Evolutionary conservation across 2,888 invertebrate species (phyloP), one percentile per base, ranked within the genome.

Genomic region (Erannis defoliaria): DNA sequence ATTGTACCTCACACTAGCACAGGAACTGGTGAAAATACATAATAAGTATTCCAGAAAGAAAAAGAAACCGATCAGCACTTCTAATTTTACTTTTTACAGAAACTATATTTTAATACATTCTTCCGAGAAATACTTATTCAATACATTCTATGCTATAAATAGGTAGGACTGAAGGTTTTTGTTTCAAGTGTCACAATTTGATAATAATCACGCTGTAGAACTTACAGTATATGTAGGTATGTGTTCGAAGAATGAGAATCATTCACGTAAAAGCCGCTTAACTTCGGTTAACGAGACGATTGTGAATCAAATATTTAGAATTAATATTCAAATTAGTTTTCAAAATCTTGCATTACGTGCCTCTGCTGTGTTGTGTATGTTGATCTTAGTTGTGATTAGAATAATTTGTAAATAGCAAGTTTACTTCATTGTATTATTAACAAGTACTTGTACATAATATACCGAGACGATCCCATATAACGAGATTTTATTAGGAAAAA

Each of bases 241-340:
- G 26, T 70, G 67, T 75, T 78, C 51, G 68, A 72, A 60, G 78
- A 81, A 84, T 78, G 81, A 65, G 76, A 79, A 77, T 74, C 70
- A 73, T 76, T 76, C 67, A 74, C 78, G 72, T 81, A 83, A 84
- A 88, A 88, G 83, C 87, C 74, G 86, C 85, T 88, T 89, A 87
- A 76, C 75, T 77, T 78, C 84, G 80, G 78, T 84, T 83, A 85
- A 86, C 84, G 81, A 88, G 81, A 83, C 85, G 82, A 86, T 85
- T 82, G 80, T 79, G 72, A 74, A 74, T 77, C 77, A 79, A 81
- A 84, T 86, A 85, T 81, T 85, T 83, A 74, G 78, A 88, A 86
- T 88, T 80, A 85, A 85, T 85, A 82, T 84, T 82, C 76, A 77
- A 80, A 83, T 83, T 78, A 75, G 70, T 70, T 59, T 43, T 64